A percentile compares a stretch with the other conserved stretches of the same genome.
Conservation (phyloP, 2,113 vertebrate species). For the Entelurus aequoreus region DNA sequence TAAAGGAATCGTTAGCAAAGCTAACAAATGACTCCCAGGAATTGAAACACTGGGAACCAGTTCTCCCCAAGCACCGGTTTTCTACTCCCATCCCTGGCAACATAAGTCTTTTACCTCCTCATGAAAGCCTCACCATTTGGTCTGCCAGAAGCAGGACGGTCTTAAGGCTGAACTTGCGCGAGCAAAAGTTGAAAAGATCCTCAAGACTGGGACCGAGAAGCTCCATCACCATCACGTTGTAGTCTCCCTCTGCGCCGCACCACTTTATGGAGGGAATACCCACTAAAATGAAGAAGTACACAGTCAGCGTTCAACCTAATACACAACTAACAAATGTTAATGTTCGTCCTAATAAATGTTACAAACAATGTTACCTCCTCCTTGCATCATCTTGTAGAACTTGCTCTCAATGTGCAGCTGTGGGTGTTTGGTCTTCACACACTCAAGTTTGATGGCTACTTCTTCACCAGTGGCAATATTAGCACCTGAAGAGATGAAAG, state of each 20-base stretch:
- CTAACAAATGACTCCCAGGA: neutral
- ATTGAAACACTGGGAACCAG: neutral
- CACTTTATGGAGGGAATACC: conserved; percentile 97
- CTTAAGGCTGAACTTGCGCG: conserved; percentile 97
- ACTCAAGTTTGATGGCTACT: conserved; percentile 96
- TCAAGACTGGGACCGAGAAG: conserved; percentile 92
- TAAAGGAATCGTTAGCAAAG: too few species aligned
- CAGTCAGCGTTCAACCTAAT: conserved; percentile 1
- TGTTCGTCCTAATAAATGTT: neutral
- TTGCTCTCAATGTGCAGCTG: conserved; percentile 98
- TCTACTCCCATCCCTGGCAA: neutral
- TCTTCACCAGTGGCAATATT: conserved; percentile 96
- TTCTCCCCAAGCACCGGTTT: neutral
- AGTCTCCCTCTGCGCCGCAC: conserved; percentile 96
- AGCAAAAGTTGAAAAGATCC: conserved; percentile 98
- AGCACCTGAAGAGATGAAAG: conserved; percentile 75
- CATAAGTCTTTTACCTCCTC: neutral
- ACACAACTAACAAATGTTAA: too few species aligned
- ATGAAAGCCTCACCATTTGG: conserved; percentile 82
- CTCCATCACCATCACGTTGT: conserved; percentile 99
- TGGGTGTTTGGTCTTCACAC: conserved; percentile 96
- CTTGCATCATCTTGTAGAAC: conserved; percentile 99
- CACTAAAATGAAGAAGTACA: conserved; percentile 66
- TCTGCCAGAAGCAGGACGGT: conserved; percentile 93
- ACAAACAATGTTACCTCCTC: conserved; percentile 77